Evolutionary conservation across 2,113 vertebrate genomes (phyloP), one percentile per base, ranked within the genome.

Genomic region (Leiothrix lutea): DNA sequence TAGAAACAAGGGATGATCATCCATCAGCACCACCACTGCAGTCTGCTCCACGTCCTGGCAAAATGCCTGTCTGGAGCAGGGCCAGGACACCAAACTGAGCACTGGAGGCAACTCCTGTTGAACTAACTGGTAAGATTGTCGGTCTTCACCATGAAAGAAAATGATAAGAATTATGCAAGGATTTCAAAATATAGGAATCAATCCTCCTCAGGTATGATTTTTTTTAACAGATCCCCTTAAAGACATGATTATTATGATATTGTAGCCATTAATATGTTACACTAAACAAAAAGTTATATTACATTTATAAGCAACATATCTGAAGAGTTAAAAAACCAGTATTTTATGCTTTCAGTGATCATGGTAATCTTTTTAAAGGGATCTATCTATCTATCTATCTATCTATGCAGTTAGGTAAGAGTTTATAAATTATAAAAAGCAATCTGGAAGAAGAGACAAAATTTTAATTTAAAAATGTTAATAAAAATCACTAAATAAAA

Each of bases 21-120:
- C 47, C 47, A 86, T 95, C 90, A 95, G 62, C 82, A 88, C 38
- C 84, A 79, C 66, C 89, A 87, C 24, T 51, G 85, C 78, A 62
- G 54, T 56, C 62, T 88, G 78, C 60, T 90, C 40, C 74, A 77
- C 0, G 0, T 70, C 58, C 50, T 91, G 89, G 73, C 57, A 77
- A 54, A 75, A 70, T 40, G 58, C 70, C 89, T 45, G 6, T n/a
- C 48, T 93, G 90, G 78, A 95, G 33, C 15, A 77, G 38, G 54
- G 77, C 71, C 73, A 75, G 60, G 38, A 77, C 35, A 88, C 29
- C 47, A 66, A 61, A 62, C 12, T 45, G 35, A 75, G 57, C 57
- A 70, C 19, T 48, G 23, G 45, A 65, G 66, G 53, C 14, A 81
- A 29, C 48, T 67, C 42, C 29, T 35, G 36, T 31, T 81, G 66